phyloP scores from a whole-genome alignment of 64 coral and sea anemone genomes.

The Montipora sp. region DNA sequence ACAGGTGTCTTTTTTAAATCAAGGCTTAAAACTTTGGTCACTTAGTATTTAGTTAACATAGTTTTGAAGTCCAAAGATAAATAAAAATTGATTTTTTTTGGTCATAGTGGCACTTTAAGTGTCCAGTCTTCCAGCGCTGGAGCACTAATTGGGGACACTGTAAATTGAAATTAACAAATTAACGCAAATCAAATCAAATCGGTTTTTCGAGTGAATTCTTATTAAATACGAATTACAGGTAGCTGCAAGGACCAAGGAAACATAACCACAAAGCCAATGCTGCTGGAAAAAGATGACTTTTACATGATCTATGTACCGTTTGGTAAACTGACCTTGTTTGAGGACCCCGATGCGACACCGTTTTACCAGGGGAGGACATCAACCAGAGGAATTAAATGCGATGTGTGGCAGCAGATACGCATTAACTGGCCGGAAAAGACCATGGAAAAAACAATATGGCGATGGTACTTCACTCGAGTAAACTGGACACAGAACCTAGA shows the following conservation, averaged over 20 bases:
- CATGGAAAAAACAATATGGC: background rate
- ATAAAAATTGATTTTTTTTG: no score
- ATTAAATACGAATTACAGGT: background rate
- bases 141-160: no score
- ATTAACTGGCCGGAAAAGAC: background rate
- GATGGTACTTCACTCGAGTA: conserved; percentile 22
- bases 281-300: background rate
- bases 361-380: conserved; percentile 14
- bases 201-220: background rate
- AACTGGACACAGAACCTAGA: background rate
- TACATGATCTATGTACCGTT: conserved; percentile 1
- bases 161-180: no score
- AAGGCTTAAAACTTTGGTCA: no score
- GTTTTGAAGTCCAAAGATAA: no score
- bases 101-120: no score
- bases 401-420: conserved; percentile 27
- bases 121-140: no score
- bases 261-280: background rate
- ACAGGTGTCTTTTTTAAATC: no score
- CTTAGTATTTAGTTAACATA: no score
- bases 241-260: background rate
- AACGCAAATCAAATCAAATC: no score
- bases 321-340: conserved; percentile 13
- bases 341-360: background rate
- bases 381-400: conserved; percentile 10